Conservation (phyloP, 2,113 vertebrate species). For the Aegithalos caudatus region DNA sequence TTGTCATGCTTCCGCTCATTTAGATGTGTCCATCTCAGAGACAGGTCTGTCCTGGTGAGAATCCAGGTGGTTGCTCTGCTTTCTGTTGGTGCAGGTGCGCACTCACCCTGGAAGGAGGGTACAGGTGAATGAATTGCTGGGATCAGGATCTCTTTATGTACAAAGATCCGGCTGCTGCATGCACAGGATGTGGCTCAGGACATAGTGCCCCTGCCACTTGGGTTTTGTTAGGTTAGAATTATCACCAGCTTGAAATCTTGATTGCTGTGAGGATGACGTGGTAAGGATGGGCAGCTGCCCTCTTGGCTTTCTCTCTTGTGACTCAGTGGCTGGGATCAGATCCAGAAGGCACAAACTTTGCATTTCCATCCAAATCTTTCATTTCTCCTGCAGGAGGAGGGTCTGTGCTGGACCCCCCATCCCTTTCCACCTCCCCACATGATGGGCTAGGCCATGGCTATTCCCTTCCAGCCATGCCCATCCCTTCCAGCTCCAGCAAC, state of each 20-base stretch:
- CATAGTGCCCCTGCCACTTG: neutral
- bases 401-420: neutral
- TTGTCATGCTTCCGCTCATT: rapidly evolving
- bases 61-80: neutral
- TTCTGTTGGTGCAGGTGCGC: neutral
- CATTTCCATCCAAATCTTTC: neutral
- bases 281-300: neutral
- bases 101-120: neutral
- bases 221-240: neutral
- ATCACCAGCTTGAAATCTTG: neutral
- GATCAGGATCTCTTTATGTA: neutral
- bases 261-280: neutral
- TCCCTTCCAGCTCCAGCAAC: neutral
- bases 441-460: neutral
- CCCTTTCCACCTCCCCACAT: neutral
- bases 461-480: neutral
- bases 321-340: neutral
- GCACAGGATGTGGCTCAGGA: neutral
- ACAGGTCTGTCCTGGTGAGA: rapidly evolving
- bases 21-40: neutral
- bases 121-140: neutral
- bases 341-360: neutral
- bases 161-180: neutral
- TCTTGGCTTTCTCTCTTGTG: neutral
- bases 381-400: neutral